Base-by-base conservation (phyloP, 2,113 vertebrate species). In the Peromyscus maniculatus region DNA sequence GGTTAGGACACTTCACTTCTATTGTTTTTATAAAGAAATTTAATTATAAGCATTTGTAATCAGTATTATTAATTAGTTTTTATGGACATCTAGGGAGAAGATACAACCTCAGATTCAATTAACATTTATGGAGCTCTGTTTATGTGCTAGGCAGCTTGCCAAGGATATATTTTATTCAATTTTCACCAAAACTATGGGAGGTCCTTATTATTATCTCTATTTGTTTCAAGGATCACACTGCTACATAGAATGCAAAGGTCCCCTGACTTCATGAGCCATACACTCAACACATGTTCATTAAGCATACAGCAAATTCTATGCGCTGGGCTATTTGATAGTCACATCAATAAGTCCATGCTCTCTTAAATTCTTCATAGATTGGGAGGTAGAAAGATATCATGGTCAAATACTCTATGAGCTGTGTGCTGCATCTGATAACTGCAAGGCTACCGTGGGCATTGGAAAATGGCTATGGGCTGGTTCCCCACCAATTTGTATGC, bases 41-140 rank as follows among this genome's bases (percentile, higher is more conserved):
- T 94, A 91, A 95, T 94, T 95, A 96, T 28, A 83, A 91, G 77
- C 80, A 74, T 95, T 94, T 83, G 69, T 55, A 91, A 94, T 94
- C 49, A 91, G 67, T 67, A 55, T 86, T 83, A 96, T 97, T 97
- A 98, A 97, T 97, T 97, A 93, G 82, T 97, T 96, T 97, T 97
- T 91, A 96, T 97, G 94, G 92, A 43, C 87, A 96, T 78, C 91
- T 92, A 67, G 91, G 89, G 91, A 91, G 89, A 82, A 93, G 66
- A 72, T 71, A 92, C 66, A 92, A 94, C 78, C 95, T 96, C 84
- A 97, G 74, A 92, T 96, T 96, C 86, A 97, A 96, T 97, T 92
- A 97, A 96, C 96, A 79, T 97, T 97, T 93, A 74, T 57, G 89
- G 71, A 92, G 28, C 72, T 96, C 66, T 36, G 69, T 96, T 92